Evolutionary conservation across 2,888 invertebrate species (phyloP).

Genomic region (Trichopoda pennipes): DNA sequence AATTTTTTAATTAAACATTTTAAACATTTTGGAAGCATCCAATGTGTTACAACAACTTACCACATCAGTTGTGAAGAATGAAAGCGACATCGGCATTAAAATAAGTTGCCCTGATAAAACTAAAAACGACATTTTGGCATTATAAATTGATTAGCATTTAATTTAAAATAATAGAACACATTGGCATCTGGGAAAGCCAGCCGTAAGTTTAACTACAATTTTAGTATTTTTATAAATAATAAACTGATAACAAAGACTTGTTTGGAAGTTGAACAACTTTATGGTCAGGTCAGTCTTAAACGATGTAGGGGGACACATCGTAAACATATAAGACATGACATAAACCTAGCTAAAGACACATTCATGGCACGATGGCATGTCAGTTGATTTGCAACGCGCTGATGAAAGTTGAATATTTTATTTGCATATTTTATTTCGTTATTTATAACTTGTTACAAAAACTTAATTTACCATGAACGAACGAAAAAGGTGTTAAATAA

Average conservation of each 20-base stretch:
- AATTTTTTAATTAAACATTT: too few relatives aligned
- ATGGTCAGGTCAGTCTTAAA: conserved; percentile 14
- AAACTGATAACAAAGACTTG: conserved; percentile 37
- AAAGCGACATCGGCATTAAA: too few relatives aligned
- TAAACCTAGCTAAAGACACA: conserved; percentile 53
- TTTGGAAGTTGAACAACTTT: conserved; percentile 6
- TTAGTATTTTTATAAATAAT: conserved; percentile 29
- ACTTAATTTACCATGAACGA: conserved; percentile 63
- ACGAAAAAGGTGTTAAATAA: conserved; percentile 62
- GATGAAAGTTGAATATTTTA: conserved; percentile 52
- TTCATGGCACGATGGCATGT: conserved; percentile 46
- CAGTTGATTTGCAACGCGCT: conserved; percentile 60
- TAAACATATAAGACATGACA: conserved; percentile 47
- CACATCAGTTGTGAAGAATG: too few relatives aligned
- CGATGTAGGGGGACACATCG: conserved; percentile 19
- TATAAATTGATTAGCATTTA: not conserved
- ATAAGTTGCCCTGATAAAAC: too few relatives aligned
- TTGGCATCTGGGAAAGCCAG: conserved; percentile 12
- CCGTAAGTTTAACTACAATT: conserved; percentile 28
- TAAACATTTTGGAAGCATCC: too few relatives aligned
- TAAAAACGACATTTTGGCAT: too few relatives aligned
- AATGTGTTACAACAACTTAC: too few relatives aligned
- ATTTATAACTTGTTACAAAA: conserved; percentile 63
- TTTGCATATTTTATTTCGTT: conserved; percentile 60
- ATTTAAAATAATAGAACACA: conserved; percentile 19